Evolutionary conservation across 2,888 invertebrate genomes (phyloP), one percentile per base, ranked within the genome.

Genomic region (Mesoligia furuncula): DNA sequence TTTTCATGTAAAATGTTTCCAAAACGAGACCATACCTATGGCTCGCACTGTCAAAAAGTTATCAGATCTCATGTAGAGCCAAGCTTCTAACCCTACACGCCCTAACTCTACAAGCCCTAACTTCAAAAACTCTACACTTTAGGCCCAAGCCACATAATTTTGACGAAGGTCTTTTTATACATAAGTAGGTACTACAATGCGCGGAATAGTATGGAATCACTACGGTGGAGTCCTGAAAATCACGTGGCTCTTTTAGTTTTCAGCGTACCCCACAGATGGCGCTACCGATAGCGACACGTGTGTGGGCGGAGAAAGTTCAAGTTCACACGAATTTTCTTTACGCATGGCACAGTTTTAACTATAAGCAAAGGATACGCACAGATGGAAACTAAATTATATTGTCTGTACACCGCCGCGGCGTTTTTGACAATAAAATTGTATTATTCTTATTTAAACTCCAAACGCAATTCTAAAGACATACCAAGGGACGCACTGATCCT

Each of bases 401-500:
- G 36, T 36, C 20, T 39, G 36, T 9, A 64, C 11, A 24, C 59
- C 9, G 15, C 51, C 9, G 13, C 51, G 17, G 17, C 8, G 71
- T 31, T 64, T 76, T 27, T 48, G 54, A 61, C 11, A 42, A n/a
- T 48, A 39, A 62, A 45, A 80, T 62, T 31, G 45, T 51, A 31
- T 17, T 20, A 17, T 75, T 72, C 67, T 72, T 81, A 83, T 81
- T 85, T 81, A 68, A 83, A 76, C 48, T 72, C 80, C 62, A 82
- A 76, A 83, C 77, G 59, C 51, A 81, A 83, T 81, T 73, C 62
- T 72, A 62, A 81, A 76, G 83, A 81, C 39, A 68, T 66, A 62
- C 79, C 83, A 61, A 86, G 84, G 83, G 84, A 86, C 86, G 65
- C 59, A 62, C 57, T 81, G 79, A 86, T 77, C 84, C 77, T 85